These are phyloP conservation scores for Platynereis dumerilii DNA, from an alignment of 2,888 invertebrate genomes.

Conservation along the genomic window DNA sequence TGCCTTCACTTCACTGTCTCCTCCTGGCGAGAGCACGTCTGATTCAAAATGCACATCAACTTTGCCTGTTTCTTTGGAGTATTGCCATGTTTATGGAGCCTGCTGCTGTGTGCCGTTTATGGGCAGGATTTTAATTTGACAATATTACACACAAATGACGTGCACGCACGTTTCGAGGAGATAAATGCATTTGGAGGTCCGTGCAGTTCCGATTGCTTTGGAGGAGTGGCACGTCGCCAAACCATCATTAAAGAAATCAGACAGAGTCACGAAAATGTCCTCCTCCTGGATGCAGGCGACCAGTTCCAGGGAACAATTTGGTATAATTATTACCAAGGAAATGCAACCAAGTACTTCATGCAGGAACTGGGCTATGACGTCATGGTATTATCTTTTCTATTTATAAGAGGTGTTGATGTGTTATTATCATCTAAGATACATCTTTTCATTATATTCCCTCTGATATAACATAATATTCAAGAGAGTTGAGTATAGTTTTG, in stretches of 20 bases:
- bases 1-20: no score
- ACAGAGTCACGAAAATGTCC: constrained; percentile 64
- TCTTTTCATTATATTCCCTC: no score
- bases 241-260: constrained; percentile 48
- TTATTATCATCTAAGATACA: no score
- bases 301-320: constrained; percentile 89
- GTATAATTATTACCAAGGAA: constrained; percentile 84
- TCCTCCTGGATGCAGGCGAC: constrained; percentile 91
- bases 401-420: no score
- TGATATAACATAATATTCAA: no score
- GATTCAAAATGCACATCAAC: no score
- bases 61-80: no score
- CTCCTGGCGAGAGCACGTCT: no score
- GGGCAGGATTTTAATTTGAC: constrained; percentile 54
- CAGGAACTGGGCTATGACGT: constrained; percentile 83
- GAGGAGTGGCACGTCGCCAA: constrained; percentile 78
- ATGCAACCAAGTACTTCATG: constrained; percentile 78
- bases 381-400: constrained; percentile 63
- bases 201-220: constrained; percentile 71
- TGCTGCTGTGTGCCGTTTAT: no score
- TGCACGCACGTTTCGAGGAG: constrained; percentile 85
- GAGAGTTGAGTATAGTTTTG: no score
- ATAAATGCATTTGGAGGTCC: constrained; percentile 74
- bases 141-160: constrained; percentile 89
- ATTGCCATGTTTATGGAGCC: no score